Base-by-base conservation (phyloP, 2,113 vertebrate species). In the Scomber colias region DNA sequence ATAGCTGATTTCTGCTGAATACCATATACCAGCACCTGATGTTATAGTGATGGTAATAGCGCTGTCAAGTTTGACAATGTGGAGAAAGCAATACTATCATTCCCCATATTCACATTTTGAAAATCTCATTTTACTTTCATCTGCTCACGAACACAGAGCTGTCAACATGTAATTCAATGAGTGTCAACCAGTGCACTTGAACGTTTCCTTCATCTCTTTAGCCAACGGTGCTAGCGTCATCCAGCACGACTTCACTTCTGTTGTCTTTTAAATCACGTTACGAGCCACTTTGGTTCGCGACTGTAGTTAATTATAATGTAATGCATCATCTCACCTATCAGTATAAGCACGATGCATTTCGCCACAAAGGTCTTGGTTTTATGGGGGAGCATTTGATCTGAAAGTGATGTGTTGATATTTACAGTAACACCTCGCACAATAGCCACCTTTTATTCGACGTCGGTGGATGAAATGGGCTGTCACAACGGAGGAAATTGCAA, bases 101-200 rank as follows among this genome's bases (percentile, higher is more conserved):
- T 79, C 80, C 84, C 88, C 83, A 85, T 83, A 85, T 92, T 93
- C 84, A 90, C 90, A 85, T 90, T 90, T 75, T 87, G 84, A 89
- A 88, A 92, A 89, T 90, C 90, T 92, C 85, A 91, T 94, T 92
- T 90, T 83, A 59, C 86, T 87, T 89, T 86, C 73, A 81, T 92
- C 87, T 92, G 79, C 66, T 78, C 80, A 66, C 86, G 77, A 84
- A 85, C 88, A 67, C 81, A 35, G 78, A 89, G 81, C 93, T 93
- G 91, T 94, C 90, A 89, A 81, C 87, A 51, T 71, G 70, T 84
- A 88, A 90, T 90, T 90, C 87, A 91, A 90, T 86, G 88, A 92
- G 87, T 74, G 78, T 88, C 85, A 90, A 90, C 59, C 81, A 12
- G 70, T 51, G 56, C 17, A 62, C 80, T 69, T 61, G 11, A 82